A percentile compares a stretch with the other conserved stretches of the same genome.
These are phyloP conservation scores for Sycophila sp. DNA, from an alignment of 1,140 invertebrate species.

Conservation along the genomic window DNA sequence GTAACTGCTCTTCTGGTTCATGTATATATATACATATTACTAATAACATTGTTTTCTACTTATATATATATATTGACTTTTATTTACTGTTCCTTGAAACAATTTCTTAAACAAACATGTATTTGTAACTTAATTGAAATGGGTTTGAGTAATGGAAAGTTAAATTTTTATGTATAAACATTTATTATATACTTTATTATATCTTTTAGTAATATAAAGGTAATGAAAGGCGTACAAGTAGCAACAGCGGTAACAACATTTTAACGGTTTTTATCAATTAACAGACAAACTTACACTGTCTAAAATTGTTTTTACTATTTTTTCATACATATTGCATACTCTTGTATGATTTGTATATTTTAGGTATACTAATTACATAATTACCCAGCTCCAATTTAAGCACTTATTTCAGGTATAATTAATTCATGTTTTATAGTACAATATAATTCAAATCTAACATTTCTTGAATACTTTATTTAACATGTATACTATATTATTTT, in stretches of 20 bases:
- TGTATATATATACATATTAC: constrained; percentile 54
- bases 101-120: background rate
- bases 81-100: background rate
- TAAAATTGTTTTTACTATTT: constrained; percentile 16
- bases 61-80: constrained; percentile 41
- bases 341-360: background rate
- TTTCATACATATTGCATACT: too few species aligned
- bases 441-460: constrained; percentile 14
- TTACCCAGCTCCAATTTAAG: constrained; percentile 21
- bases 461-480: constrained; percentile 15
- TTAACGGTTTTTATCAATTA: constrained; percentile 43
- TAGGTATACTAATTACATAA: background rate
- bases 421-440: constrained; percentile 9
- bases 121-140: background rate
- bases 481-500: constrained; percentile 10
- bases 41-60: constrained; percentile 53
- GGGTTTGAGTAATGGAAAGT: background rate
- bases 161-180: constrained; percentile 49
- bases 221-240: constrained; percentile 52
- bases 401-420: constrained; percentile 4
- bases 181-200: constrained; percentile 52
- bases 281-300: constrained; percentile 43
- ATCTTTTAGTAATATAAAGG: constrained; percentile 50
- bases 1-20: constrained; percentile 27
- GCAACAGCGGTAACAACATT: constrained; percentile 51